Base-by-base conservation (phyloP, 2,888 invertebrate genomes). In the Suillia variegata region DNA sequence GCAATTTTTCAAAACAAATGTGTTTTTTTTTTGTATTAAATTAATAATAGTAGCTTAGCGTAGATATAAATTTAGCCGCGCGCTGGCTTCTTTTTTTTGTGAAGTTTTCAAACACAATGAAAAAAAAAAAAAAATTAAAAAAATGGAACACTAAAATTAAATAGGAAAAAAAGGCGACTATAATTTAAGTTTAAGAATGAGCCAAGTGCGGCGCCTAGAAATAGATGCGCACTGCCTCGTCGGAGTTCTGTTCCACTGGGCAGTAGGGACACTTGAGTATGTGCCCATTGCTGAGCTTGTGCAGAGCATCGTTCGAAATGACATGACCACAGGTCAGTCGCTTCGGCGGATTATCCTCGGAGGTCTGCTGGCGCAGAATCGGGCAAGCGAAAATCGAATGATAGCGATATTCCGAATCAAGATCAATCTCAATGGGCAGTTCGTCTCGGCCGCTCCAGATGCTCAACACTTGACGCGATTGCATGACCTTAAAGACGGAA, bases 221-320 rank as follows among this genome's bases (percentile, higher is more conserved):
- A 83, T 90, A 93, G 79, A 98, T 94, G 80, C 93, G 90, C 78
- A 92, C 88, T 51, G 97, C 97, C 80, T 98, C 96, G 59, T 91
- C 87, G 20, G 96, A 93, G 70, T 91, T 92, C 80, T 97, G 97
- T 83, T 99, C 98, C 81, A 96, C 90, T 0, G 98, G 98, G 78
- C 99, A 99, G 84, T 99, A 99, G 0, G 98, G 98, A 79, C 99
- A 99, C 85, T 99, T 99, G 81, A 99, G 88, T 94, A 97, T 96
- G 82, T 91, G 94, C 52, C 93, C 94, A 81, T 89, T 92, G 66
- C 95, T 93, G 56, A 99, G 87, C 84, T 98, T 98, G 82, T 92
- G 93, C 67, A 99, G 87, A 48, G 99, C 99, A 84, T 99, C 99
- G 68, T 93, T 87, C 2, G 97, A 97, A 74, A 99, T 98, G 62